phyloP scores from a whole-genome alignment of 2,113 vertebrate genomes.

The Amblyopsis rosae region DNA sequence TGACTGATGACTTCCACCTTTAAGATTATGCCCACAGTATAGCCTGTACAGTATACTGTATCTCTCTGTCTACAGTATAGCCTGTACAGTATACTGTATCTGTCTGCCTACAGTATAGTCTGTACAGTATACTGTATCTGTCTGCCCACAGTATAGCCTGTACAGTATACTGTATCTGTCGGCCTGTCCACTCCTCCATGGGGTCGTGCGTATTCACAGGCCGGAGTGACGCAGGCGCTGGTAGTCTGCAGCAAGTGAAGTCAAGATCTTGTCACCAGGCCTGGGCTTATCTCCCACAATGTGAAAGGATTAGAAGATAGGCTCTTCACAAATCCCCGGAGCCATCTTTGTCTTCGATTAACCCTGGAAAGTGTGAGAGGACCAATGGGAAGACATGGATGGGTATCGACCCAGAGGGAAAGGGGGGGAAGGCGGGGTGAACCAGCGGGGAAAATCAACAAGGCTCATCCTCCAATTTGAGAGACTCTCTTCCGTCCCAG shows the following conservation, averaged over 20 bases:
- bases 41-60: too few species aligned
- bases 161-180: too few species aligned
- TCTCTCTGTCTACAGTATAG: too few species aligned
- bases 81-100: too few species aligned
- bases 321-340: slow-evolving; percentile 38
- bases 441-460: slow-evolving; percentile 50
- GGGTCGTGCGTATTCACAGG: slow-evolving; percentile 16
- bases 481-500: background rate
- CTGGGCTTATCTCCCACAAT: slow-evolving; percentile 43
- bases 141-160: too few species aligned
- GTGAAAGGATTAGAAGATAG: slow-evolving; percentile 47
- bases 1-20: too few species aligned
- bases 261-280: slow-evolving; percentile 46
- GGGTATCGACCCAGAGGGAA: slow-evolving; percentile 45
- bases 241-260: slow-evolving; percentile 53
- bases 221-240: slow-evolving; percentile 23
- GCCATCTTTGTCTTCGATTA: slow-evolving; percentile 39
- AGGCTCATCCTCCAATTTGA: slow-evolving; percentile 6
- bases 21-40: too few species aligned
- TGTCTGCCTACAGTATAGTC: too few species aligned
- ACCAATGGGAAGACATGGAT: slow-evolving; percentile 36
- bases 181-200: slow-evolving; percentile 6
- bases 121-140: too few species aligned
- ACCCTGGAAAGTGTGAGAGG: slow-evolving; percentile 29
- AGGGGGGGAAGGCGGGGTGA: background rate